Evolutionary conservation across 1,140 invertebrate genomes (phyloP), one percentile per base, ranked within the genome.

Genomic region (Scaptomyza pallida): DNA sequence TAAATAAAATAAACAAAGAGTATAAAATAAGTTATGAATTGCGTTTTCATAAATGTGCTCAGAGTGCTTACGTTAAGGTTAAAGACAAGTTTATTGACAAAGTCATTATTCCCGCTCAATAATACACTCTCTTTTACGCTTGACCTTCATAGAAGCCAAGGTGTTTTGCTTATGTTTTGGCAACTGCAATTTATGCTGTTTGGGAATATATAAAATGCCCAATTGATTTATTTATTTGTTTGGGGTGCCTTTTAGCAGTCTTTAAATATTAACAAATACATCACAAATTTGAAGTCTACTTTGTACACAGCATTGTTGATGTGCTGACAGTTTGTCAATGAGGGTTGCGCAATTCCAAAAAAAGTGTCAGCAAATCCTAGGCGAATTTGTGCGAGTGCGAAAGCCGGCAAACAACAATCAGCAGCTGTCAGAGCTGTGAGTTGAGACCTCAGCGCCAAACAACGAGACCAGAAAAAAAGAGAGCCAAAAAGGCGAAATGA

Each of bases 381-480:
- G 26, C 26, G 12, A 47, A 16, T 12, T 9, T 17, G 23, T 8
- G 15, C 0, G 12, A 43, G 10, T 43, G 48, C 15, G 17, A 57
- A 44, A 54, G 26, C 51, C 13, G 37, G 30, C 50, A 30, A 54
- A 68, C 56, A 69, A 68, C 56, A 72, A 72, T 68, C 70, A 68
- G 69, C 63, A 72, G 78, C 82, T 86, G 81, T 86, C 81, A 88
- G 63, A 72, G 74, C 78, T 67, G 50, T 70, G 63, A 86, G 77
- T 76, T 80, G 76, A 80, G 80, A 86, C 52, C 69, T 86, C 76
- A 86, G 63, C 76, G 45, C 55, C 51, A 77, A n/a, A 70, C 69
- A 77, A 77, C 68, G 55, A 59, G 74, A 73, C 73, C 64, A 30
- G 21, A 23, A 26, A 15, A 81, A 71, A 47, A 65, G 37, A 41